A percentile compares a stretch with the other conserved stretches of the same genome.
These are phyloP conservation scores for Rhopilema esculentum DNA, from an alignment of 30 jellyfish, hydroid and myxozoan species.

Conservation along the genomic window DNA sequence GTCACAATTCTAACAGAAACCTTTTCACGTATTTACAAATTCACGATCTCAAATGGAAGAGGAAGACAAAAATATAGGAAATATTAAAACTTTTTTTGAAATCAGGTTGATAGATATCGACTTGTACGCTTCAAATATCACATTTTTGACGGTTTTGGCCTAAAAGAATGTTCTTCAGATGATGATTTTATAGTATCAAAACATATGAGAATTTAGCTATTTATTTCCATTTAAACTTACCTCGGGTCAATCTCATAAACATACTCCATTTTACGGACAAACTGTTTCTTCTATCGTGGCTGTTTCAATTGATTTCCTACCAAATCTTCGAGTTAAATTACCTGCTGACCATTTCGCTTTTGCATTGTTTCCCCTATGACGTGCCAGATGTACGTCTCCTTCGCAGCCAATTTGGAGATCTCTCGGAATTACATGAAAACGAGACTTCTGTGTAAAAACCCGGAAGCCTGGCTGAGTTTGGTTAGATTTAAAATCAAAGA, in stretches of 20 bases:
- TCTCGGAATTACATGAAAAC: neutral
- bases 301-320: neutral
- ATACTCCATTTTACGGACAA: slow-evolving; percentile 67
- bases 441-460: neutral
- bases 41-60: too few relatives aligned
- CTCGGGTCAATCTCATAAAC: slow-evolving; percentile 96
- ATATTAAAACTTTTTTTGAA: too few relatives aligned
- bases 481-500: neutral
- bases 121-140: too few relatives aligned
- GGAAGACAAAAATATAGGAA: too few relatives aligned
- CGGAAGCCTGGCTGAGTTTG: neutral
- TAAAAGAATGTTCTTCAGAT: too few relatives aligned
- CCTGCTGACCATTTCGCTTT: slow-evolving; percentile 31
- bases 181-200: too few relatives aligned
- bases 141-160: too few relatives aligned
- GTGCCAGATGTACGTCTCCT: slow-evolving; percentile 12
- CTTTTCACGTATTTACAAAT: too few relatives aligned
- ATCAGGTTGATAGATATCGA: too few relatives aligned
- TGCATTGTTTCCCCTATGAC: slow-evolving; percentile 12
- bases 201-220: too few relatives aligned
- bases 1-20: too few relatives aligned
- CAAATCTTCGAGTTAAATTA: neutral
- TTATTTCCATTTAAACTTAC: slow-evolving; percentile 31
- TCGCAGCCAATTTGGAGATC: neutral
- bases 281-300: neutral